Conservation (phyloP, 2,797 vertebrate genomes). For the Apodemus agrarius region DNA sequence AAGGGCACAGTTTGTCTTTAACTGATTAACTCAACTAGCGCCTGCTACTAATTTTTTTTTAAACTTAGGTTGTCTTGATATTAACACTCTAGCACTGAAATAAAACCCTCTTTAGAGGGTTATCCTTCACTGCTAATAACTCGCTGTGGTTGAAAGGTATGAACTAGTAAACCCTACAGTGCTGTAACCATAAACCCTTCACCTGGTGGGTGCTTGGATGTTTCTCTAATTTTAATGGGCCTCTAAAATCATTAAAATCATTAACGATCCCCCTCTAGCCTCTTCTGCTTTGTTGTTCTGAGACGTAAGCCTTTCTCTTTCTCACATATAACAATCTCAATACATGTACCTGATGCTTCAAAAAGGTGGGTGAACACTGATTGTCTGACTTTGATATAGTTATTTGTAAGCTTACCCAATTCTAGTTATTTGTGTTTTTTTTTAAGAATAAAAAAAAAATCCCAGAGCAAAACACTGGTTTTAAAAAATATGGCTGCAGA, state of each 20-base stretch:
- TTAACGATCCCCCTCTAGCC: conserved; percentile 82
- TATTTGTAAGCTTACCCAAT: conserved; percentile 9
- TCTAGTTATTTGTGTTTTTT: conserved; percentile 23
- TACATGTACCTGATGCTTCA: conserved; percentile 73
- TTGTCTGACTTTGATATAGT: conserved; percentile 42
- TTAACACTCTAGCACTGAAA: conserved; percentile 82
- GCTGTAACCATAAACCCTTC: conserved; percentile 75
- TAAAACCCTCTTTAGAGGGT: conserved; percentile 80
- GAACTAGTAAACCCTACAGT: conserved; percentile 82
- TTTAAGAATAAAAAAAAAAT: conserved; percentile 14
- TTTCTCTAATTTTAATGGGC: conserved; percentile 77
- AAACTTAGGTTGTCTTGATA: conserved; percentile 80
- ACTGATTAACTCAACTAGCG: conserved; percentile 86
- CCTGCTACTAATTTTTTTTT: conserved; percentile 84
- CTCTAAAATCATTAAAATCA: conserved; percentile 86
- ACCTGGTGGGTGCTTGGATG: conserved; percentile 75
- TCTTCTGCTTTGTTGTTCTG: conserved; percentile 80
- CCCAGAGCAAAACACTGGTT: not conserved
- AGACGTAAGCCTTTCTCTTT: conserved; percentile 70
- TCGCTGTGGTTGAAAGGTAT: conserved; percentile 85
- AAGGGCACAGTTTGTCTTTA: conserved; percentile 87
- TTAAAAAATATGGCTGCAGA: not conserved
- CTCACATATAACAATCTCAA: conserved; percentile 72
- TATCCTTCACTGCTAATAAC: conserved; percentile 87
- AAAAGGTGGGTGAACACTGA: conserved; percentile 81